phyloP scores from a whole-genome alignment of 2,113 vertebrate species.

The Egretta garzetta region DNA sequence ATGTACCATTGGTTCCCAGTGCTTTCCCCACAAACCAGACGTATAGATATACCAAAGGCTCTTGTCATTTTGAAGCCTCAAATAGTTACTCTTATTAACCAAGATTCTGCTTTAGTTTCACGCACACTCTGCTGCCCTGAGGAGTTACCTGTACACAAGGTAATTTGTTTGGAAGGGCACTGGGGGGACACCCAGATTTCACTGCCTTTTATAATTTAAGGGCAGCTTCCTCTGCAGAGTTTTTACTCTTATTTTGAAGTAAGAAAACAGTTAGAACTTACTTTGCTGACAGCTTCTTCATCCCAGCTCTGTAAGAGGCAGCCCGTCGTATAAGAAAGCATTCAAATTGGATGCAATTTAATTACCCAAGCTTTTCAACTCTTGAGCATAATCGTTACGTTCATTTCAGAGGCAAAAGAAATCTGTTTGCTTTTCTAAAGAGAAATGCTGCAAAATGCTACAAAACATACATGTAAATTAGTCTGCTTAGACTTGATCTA shows the following conservation, averaged over 20 bases:
- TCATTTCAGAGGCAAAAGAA: not conserved
- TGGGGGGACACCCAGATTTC: accelerated
- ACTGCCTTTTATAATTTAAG: not conserved
- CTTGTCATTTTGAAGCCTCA: not conserved
- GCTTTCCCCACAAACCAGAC: not conserved
- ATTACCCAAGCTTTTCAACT: not conserved
- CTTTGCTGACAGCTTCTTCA: not conserved
- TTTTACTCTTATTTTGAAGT: not conserved
- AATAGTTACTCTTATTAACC: not conserved
- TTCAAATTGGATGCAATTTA: not conserved
- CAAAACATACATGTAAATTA: not conserved
- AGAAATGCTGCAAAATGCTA: not conserved
- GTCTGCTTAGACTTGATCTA: not conserved
- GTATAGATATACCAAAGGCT: not conserved
- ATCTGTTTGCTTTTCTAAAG: slow-evolving; percentile 9
- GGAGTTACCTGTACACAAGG: not conserved
- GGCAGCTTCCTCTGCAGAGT: accelerated
- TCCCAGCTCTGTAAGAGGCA: not conserved
- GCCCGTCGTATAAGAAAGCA: not conserved
- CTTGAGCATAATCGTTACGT: not conserved
- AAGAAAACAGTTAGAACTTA: not conserved
- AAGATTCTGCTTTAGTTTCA: not conserved
- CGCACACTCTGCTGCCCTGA: not conserved
- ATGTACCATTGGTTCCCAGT: not conserved
- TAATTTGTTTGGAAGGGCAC: not conserved